A percentile compares a stretch with the other conserved stretches of the same genome.
Conservation (phyloP, 64 coral and sea anemone genomes). For the Pocillopora damicornis region DNA sequence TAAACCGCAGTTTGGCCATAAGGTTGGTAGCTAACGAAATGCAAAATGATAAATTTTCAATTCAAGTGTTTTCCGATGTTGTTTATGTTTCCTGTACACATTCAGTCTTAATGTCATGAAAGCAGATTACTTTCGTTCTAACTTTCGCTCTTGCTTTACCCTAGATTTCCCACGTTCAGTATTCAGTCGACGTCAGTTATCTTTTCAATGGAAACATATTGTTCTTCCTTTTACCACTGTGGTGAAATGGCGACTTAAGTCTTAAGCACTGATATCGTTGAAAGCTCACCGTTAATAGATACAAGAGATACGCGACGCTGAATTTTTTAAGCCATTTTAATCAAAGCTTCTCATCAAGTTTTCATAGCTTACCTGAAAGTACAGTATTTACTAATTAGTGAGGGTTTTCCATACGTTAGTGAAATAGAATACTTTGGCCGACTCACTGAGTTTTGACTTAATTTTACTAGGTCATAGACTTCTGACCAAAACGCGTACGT, state of each 20-base stretch:
- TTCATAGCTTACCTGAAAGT: too few species aligned
- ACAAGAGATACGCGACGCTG: too few species aligned
- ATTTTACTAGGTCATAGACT: neutral
- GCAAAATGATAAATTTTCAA: too few species aligned
- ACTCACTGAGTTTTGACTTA: neutral
- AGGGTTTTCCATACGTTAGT: neutral
- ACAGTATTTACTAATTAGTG: too few species aligned
- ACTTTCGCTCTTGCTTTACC: neutral
- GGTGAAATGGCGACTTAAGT: constrained; percentile 11
- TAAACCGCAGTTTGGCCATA: neutral
- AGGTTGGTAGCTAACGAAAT: too few species aligned
- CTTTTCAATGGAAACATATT: neutral
- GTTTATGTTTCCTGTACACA: too few species aligned
- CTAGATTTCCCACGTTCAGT: constrained; percentile 7
- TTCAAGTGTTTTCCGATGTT: too few species aligned
- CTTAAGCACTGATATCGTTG: neutral
- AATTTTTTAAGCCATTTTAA: too few species aligned
- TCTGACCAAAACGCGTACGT: neutral
- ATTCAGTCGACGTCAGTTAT: constrained; percentile 14
- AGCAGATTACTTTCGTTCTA: too few species aligned
- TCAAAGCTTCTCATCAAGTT: too few species aligned
- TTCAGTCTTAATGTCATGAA: too few species aligned
- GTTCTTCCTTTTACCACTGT: neutral
- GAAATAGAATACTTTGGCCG: neutral
- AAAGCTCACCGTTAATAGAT: too few species aligned